Evolutionary conservation across 2,888 invertebrate species (phyloP).

Genomic region (Lasioglossum marginatum): DNA sequence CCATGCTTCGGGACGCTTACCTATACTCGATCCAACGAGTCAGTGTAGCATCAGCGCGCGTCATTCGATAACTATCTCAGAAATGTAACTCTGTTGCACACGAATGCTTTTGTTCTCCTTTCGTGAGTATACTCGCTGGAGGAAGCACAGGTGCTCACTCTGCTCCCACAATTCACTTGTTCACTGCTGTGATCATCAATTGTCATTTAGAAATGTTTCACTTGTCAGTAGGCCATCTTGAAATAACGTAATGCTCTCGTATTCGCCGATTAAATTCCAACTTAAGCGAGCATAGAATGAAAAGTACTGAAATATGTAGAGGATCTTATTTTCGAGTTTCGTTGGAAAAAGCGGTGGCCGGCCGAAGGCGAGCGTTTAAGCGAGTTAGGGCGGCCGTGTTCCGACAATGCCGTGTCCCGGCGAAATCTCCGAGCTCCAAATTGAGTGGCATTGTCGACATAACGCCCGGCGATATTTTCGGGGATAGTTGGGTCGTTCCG

Average conservation of each 20-base stretch:
- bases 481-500: conserved; percentile 24
- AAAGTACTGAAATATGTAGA: background rate
- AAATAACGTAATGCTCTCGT: background rate
- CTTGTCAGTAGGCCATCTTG: background rate
- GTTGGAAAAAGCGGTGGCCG: background rate
- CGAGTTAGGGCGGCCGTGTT: background rate
- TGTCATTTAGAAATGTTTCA: background rate
- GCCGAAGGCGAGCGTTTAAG: conserved; percentile 13
- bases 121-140: background rate
- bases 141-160: background rate
- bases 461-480: conserved; percentile 44
- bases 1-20: conserved; percentile 6
- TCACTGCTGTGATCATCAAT: too few relatives aligned
- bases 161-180: background rate
- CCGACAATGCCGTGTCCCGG: background rate
- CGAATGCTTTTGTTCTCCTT: background rate
- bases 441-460: conserved; percentile 26
- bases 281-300: background rate
- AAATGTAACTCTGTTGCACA: background rate
- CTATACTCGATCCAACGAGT: background rate
- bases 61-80: background rate
- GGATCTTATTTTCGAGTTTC: background rate
- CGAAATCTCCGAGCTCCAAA: conserved; percentile 14
- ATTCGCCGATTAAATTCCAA: background rate
- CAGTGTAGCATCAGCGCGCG: background rate